Evolutionary conservation across 1,140 invertebrate species (phyloP), one percentile per base, ranked within the genome.

Genomic region (Leptinotarsa undecemlineata): DNA sequence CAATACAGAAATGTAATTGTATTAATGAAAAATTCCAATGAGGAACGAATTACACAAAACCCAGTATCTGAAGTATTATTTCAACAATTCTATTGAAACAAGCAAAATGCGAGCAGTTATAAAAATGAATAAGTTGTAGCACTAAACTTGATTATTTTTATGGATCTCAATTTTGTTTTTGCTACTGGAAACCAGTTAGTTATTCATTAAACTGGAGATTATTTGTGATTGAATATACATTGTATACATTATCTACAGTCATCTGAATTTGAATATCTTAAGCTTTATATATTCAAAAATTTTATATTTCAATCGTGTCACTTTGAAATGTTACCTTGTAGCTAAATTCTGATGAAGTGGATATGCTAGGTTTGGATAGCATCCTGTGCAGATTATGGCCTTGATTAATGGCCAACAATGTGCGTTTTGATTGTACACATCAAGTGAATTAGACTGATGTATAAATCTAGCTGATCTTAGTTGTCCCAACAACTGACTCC

Each of bases 381-480:
- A 86, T 3, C 96, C 96, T 33, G 92, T 93, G 67, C 92, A 91
- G 4, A 99, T 82, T 4, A 95, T 94, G 3, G 95, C 96, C 85
- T 98, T 98, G 0, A 98, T 92, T 15, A 97, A 89, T 17, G 94
- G 90, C 96, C 96, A 98, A 85, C 94, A 95, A 80, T 94, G 92
- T 1, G 96, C 95, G 86, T 97, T 95, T 0, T 87, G 84, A 86
- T 98, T 98, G 4, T 94, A 86, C 77, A 92, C 91, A 77, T 91
- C 86, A 33, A 96, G 92, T 19, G 70, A 70, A 26, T 95, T 0
- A 87, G 85, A 86, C 96, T 98, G 86, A 76, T 92, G 92, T 1
- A 99, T 91, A 80, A 98, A 93, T 6, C 95, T 92, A 1, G 93
- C 90, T 0, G 94, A 93, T 75, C 95, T 88, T n/a, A 98, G 84